Conservation (phyloP, 2,797 vertebrate genomes). For the Prunella strophiata region DNA sequence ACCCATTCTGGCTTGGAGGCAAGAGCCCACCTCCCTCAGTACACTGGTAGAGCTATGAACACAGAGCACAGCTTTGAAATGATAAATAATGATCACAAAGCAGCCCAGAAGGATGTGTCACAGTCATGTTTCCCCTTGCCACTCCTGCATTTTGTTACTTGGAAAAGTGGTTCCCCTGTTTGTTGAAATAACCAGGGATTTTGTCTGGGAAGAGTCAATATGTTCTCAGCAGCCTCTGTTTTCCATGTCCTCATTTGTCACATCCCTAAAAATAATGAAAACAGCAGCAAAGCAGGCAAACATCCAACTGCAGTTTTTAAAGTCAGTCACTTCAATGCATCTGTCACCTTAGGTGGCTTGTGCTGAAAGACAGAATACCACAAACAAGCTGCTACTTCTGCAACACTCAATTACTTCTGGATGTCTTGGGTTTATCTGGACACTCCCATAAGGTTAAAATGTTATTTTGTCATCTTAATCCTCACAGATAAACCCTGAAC, state of each 20-base stretch:
- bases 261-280: slow-evolving; percentile 16
- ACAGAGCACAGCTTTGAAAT: not conserved
- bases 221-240: not conserved
- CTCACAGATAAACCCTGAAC: not conserved
- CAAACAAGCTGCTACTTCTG: not conserved
- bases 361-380: not conserved
- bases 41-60: not conserved
- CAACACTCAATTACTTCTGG: not conserved
- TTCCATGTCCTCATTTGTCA: not conserved
- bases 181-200: not conserved
- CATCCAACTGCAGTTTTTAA: not conserved
- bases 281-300: not conserved
- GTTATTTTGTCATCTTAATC: not conserved
- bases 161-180: not conserved
- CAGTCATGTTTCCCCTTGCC: not conserved
- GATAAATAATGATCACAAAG: not conserved
- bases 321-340: not conserved
- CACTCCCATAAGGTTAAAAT: not conserved
- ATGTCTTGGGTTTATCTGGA: not conserved
- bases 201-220: not conserved
- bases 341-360: not conserved
- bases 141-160: not conserved
- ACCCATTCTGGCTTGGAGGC: not conserved
- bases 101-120: not conserved
- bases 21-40: not conserved